Percentiles rank a stretch among this genome's conserved stretches.
These are phyloP conservation scores for Nemapogon koenigi DNA, from an alignment of 2,888 invertebrate genomes.

Conservation along the genomic window DNA sequence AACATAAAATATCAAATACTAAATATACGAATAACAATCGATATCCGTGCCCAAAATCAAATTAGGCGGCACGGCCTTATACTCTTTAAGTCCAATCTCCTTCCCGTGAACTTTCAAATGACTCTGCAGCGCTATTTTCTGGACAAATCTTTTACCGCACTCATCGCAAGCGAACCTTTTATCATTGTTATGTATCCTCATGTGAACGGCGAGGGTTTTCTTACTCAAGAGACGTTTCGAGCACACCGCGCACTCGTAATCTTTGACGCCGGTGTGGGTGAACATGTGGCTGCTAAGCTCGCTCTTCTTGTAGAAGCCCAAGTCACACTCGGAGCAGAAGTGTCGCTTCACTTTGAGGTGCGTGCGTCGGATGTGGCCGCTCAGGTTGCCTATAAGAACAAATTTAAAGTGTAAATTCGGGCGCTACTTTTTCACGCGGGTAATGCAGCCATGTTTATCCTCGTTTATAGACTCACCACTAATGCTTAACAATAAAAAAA, in stretches of 20 bases:
- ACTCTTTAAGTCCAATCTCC: too few relatives aligned
- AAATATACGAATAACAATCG: too few relatives aligned
- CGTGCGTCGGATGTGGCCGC: background rate
- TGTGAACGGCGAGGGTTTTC: slow-evolving; percentile 8
- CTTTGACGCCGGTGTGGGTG: slow-evolving; percentile 6
- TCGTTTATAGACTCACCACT: too few relatives aligned
- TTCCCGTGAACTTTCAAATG: slow-evolving; percentile 8
- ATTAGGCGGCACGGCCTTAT: too few relatives aligned
- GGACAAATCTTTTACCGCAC: slow-evolving; percentile 9
- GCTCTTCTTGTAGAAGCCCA: slow-evolving; percentile 5
- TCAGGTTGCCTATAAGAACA: background rate
- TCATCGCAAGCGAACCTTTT: slow-evolving; percentile 9
- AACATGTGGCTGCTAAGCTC: slow-evolving; percentile 9
- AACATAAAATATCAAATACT: too few relatives aligned
- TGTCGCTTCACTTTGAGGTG: slow-evolving; percentile 6
- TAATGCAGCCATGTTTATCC: too few relatives aligned
- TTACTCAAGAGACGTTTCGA: slow-evolving; percentile 8
- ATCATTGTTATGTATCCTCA: slow-evolving; percentile 12
- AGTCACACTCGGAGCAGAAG: slow-evolving; percentile 9
- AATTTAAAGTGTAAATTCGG: too few relatives aligned
- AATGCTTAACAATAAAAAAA: too few relatives aligned
- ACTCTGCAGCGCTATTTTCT: slow-evolving; percentile 10
- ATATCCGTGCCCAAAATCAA: too few relatives aligned
- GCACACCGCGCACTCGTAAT: slow-evolving; percentile 10
- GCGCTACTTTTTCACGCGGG: too few relatives aligned